Base-by-base conservation (phyloP, 2,888 invertebrate species). In the Dascillus cervinus region DNA sequence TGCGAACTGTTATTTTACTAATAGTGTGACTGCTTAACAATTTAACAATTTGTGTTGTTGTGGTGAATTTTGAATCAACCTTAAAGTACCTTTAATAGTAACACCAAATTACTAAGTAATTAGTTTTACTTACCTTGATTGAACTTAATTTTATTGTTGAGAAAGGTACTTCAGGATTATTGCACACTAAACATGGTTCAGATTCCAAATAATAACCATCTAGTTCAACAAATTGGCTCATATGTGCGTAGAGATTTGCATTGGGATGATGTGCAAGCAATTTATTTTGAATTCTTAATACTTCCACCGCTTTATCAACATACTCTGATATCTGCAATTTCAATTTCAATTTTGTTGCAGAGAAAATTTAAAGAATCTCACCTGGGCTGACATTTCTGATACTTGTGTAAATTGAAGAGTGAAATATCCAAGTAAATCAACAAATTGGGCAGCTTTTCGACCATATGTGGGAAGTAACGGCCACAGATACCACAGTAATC, bases 121-220 rank as follows among this genome's bases (percentile, higher is more conserved):
- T 19, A 26, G n/a, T 4, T 21, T 13, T 4, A 29, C 24, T 37
- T 43, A 83, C 84, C 70, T 95, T 94, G 37, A 96, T 87, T 0
- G 92, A 84, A 1, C 91, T 88, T 32, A 96, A 67, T 62, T 96
- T 96, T 46, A 92, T 88, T 31, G 84, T 87, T 0, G 85, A 73
- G 73, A 90, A 83, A 0, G 94, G 82, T 10, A 94, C 86, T 65
- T 97, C 96, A 0, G 95, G 95, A 67, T 95, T 95, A 66, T 96
- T 96, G 65, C 97, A 97, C 1, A 96, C 95, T 33, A 96, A 75
- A 55, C 97, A 98, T 0, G 97, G 97, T 59, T 96, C 95, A 11
- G 91, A 90, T 69, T 97, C 96, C 39, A 97, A 69, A 62, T 90
- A 97, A 65, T 89, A 95, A 0, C 96, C 96, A 58, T 95, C 95